phyloP scores from a whole-genome alignment of 1,140 invertebrate species.

The Diorhabda carinulata region DNA sequence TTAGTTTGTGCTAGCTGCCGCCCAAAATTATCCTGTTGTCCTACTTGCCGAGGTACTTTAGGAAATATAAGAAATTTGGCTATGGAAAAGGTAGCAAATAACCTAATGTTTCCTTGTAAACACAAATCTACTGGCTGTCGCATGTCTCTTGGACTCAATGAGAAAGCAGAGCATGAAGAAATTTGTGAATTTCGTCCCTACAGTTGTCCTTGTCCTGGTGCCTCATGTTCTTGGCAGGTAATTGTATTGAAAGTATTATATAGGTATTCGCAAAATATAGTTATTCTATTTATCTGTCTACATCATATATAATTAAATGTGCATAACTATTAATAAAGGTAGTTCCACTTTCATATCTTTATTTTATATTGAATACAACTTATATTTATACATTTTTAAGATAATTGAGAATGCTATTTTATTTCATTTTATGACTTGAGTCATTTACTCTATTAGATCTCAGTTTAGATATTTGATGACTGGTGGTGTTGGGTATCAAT shows the following conservation, averaged over 20 bases:
- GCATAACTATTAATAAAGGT: neutral
- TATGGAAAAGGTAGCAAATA: conserved; percentile 98
- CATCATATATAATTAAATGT: neutral
- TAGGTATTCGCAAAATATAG: too few relatives aligned
- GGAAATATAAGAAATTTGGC: conserved; percentile 97
- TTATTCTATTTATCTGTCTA: neutral
- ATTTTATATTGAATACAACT: too few relatives aligned
- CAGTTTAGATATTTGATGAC: too few relatives aligned
- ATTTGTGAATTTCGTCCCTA: conserved; percentile 96
- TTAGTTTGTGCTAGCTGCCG: conserved; percentile 92
- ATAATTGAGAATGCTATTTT: too few relatives aligned
- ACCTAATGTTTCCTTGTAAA: conserved; percentile 98
- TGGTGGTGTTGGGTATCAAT: too few relatives aligned
- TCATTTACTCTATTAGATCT: too few relatives aligned
- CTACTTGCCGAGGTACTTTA: conserved; percentile 93
- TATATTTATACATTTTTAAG: too few relatives aligned
- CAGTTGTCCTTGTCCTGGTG: conserved; percentile 96
- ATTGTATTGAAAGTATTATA: conserved; percentile 43
- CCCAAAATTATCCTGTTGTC: conserved; percentile 94
- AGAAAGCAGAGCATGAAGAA: conserved; percentile 98
- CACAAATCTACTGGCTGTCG: conserved; percentile 95
- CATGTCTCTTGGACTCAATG: conserved; percentile 88
- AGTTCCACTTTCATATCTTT: too few relatives aligned
- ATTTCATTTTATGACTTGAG: too few relatives aligned
- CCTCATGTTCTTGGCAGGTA: conserved; percentile 98